A percentile compares a stretch with the other conserved stretches of the same genome.
Conservation (phyloP, 1,140 invertebrate genomes). For the Metopolophium dirhodum region DNA sequence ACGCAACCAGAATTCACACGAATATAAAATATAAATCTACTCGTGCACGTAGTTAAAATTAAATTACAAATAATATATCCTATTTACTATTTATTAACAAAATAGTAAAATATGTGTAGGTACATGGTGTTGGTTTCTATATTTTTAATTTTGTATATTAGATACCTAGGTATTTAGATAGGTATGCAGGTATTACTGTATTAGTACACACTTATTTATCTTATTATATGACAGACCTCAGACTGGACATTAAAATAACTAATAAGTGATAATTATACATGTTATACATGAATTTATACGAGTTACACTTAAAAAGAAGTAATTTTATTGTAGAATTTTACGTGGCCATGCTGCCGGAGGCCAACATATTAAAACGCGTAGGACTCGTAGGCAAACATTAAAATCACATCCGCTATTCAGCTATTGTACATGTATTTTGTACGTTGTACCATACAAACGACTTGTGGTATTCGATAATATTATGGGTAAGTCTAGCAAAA, state of each 20-base stretch:
- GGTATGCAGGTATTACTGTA: not conserved
- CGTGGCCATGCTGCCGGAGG: not conserved
- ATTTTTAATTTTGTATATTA: not conserved
- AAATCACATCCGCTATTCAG: constrained; percentile 3
- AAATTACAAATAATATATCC: not conserved
- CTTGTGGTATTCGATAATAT: not conserved
- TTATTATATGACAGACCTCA: not conserved
- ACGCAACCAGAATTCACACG: too few relatives aligned
- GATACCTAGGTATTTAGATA: too few relatives aligned
- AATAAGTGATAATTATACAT: not conserved
- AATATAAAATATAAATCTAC: not conserved
- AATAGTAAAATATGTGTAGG: not conserved
- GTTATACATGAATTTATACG: not conserved
- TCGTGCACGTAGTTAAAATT: not conserved
- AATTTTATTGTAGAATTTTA: not conserved
- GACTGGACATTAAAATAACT: not conserved
- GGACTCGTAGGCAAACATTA: not conserved
- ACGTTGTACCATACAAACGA: not conserved
- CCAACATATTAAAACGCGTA: not conserved
- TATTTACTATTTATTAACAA: not conserved
- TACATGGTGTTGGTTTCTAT: not conserved
- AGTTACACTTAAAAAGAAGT: not conserved
- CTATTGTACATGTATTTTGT: not conserved
- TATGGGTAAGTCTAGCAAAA: not conserved
- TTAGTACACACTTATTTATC: not conserved